phyloP scores from a whole-genome alignment of 2,797 vertebrate species.

The Phalanger gymnotis region DNA sequence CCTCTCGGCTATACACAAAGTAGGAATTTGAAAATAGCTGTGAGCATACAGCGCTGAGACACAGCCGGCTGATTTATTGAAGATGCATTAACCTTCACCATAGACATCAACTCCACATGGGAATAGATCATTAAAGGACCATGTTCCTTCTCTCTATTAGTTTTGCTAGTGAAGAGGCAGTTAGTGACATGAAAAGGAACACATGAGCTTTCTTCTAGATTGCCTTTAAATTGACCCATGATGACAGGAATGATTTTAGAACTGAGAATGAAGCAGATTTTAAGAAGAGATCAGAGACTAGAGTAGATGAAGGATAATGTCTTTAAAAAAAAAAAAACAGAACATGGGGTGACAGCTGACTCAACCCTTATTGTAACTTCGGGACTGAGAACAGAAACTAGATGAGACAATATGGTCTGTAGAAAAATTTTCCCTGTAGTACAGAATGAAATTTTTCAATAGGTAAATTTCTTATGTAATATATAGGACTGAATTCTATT shows the following conservation, averaged over 20 bases:
- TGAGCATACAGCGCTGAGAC: neutral
- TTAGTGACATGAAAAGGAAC: neutral
- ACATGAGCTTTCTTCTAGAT: neutral
- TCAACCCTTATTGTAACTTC: neutral
- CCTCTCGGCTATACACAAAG: neutral
- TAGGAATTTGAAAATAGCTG: neutral
- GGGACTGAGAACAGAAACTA: neutral
- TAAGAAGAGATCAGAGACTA: conserved; percentile 49
- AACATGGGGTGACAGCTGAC: conserved; percentile 1
- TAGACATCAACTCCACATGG: neutral
- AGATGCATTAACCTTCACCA: neutral
- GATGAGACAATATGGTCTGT: neutral
- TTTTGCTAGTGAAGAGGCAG: conserved; percentile 18
- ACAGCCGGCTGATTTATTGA: neutral
- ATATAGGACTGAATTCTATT: neutral
- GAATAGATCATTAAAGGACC: neutral
- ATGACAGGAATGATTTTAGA: neutral
- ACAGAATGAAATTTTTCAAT: neutral
- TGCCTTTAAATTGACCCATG: neutral
- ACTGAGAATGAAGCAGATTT: conserved; percentile 18
- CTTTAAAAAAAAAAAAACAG: neutral
- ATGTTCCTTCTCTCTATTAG: neutral
- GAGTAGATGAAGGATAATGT: neutral
- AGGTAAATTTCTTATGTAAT: neutral
- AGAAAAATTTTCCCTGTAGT: neutral